Conservation (phyloP, 1,140 invertebrate species). For the Dendrolimus punctatus region DNA sequence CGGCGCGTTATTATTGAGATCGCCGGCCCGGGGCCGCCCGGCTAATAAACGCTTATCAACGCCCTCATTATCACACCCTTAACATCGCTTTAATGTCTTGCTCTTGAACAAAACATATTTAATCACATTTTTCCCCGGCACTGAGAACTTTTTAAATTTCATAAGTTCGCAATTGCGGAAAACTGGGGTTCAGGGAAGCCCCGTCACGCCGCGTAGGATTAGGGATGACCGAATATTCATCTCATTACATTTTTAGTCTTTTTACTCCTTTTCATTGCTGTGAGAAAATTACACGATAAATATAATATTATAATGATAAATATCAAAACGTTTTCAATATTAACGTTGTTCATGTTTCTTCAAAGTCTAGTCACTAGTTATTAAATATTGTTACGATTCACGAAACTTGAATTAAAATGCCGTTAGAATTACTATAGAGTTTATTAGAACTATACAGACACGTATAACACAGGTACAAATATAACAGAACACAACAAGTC, state of each 20-base stretch:
- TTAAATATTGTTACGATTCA: too few relatives aligned
- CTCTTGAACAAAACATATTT: slow-evolving; percentile 71
- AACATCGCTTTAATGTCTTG: slow-evolving; percentile 71
- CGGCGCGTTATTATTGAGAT: slow-evolving; percentile 43
- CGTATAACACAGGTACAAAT: too few relatives aligned
- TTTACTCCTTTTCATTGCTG: not conserved
- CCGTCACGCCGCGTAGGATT: not conserved
- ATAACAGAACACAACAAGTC: too few relatives aligned
- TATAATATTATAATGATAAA: too few relatives aligned
- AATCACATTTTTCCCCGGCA: slow-evolving; percentile 61
- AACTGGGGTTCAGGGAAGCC: slow-evolving; percentile 8
- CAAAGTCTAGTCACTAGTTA: too few relatives aligned
- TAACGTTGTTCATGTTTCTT: too few relatives aligned
- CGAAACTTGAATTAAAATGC: too few relatives aligned
- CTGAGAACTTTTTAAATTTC: slow-evolving; percentile 65
- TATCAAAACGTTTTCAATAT: too few relatives aligned
- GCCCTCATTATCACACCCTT: slow-evolving; percentile 70
- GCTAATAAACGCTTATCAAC: slow-evolving; percentile 70
- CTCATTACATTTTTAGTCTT: too few relatives aligned
- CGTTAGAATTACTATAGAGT: too few relatives aligned
- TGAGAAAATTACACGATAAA: not conserved
- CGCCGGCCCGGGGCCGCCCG: slow-evolving; percentile 40
- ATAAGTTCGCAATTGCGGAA: slow-evolving; percentile 35
- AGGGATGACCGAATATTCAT: too few relatives aligned
- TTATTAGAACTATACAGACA: too few relatives aligned